Evolutionary conservation across 2,797 vertebrate genomes (phyloP), one percentile per base, ranked within the genome.

Genomic region (Thaleichthys pacificus): DNA sequence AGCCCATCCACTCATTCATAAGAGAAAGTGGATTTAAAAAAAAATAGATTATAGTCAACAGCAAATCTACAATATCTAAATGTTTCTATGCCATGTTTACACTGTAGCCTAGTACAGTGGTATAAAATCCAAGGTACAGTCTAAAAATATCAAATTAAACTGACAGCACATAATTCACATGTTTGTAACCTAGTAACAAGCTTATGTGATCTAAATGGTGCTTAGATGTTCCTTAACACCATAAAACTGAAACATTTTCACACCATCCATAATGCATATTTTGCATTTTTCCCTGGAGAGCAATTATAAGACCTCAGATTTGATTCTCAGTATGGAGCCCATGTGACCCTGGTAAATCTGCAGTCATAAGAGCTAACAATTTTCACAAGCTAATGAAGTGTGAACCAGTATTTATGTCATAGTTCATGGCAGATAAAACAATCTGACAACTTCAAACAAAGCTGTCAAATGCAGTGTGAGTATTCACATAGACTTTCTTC

Each of bases 121-220:
- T 24, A 57, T 65, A 19, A 30, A 69, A 58, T 62, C 65, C 69
- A 17, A 79, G 75, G 26, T 70, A 47, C 82, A 74, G 60, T 71
- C 64, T 15, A 42, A 57, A 42, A 71, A 60, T 69, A 1, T 74
- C 4, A 12, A 61, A 14, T 14, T 24, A 12, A 54, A 83, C 28
- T 74, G 74, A 66, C 76, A 70, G 69, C 30, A 58, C 69, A 74
- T 81, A 84, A 81, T 68, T 19, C 66, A 11, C 15, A 56, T 64
- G 32, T 71, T 75, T 75, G 89, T 86, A 85, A 73, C 84, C 77
- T 88, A 85, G 83, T 87, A 86, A 90, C 85, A 82, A 74, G 78
- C 51, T 54, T 70, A 24, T 51, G 68, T 61, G 51, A 82, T 81
- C 77, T 77, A 82, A 85, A 80, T 74, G 71, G 80, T 75, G 69